Conservation (phyloP, 2,797 vertebrate genomes). For the Choloepus didactylus region DNA sequence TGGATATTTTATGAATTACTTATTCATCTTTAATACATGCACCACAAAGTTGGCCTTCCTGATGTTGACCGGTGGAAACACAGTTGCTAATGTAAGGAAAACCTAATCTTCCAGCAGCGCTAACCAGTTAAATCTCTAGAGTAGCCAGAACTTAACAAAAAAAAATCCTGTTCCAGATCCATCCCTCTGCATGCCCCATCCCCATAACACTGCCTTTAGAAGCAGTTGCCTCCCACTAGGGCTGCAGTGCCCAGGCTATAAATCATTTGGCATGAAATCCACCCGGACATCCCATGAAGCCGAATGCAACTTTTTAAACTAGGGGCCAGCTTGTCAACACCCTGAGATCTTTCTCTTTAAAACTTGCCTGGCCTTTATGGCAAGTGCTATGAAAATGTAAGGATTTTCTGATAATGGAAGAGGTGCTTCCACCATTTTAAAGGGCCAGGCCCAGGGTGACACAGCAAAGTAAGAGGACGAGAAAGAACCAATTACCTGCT, state of each 20-base stretch:
- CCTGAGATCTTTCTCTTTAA: constrained; percentile 31
- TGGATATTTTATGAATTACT: constrained; percentile 85
- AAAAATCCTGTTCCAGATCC: background rate
- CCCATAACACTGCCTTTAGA: constrained; percentile 68
- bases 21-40: constrained; percentile 85
- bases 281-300: constrained; percentile 57
- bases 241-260: background rate
- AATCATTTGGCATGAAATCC: constrained; percentile 48
- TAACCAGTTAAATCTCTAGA: constrained; percentile 76
- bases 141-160: background rate
- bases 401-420: constrained; percentile 35
- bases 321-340: background rate
- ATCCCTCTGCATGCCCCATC: constrained; percentile 57
- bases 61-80: constrained; percentile 81
- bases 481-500: constrained; percentile 56
- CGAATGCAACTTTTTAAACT: background rate
- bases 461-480: constrained; percentile 39
- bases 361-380: constrained; percentile 20
- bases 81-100: constrained; percentile 81
- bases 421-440: constrained; percentile 37
- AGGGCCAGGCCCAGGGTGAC: background rate
- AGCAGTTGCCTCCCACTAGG: constrained; percentile 50
- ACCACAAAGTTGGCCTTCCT: constrained; percentile 83
- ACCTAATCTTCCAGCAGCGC: constrained; percentile 79
- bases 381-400: constrained; percentile 56